Percentiles rank a stretch among this genome's conserved stretches.
Conservation (phyloP, 2,797 vertebrate genomes). For the Brotula barbata region DNA sequence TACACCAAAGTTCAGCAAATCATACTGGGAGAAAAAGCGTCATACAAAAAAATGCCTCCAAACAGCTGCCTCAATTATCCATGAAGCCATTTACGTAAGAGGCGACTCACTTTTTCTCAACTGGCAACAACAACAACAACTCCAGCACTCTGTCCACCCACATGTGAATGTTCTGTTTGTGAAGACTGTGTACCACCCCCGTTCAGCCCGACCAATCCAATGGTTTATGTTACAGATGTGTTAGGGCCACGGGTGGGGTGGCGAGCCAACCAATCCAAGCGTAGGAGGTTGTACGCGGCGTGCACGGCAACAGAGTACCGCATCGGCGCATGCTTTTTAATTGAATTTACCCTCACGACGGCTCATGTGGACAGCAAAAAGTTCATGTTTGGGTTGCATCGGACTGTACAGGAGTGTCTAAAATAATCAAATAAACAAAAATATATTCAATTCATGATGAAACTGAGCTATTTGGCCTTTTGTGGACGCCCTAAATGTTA, state of each 20-base stretch:
- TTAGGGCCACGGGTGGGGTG: conserved; percentile 6
- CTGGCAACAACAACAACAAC: conserved; percentile 34
- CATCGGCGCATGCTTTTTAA: too few species aligned
- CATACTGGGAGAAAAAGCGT: conserved; percentile 2
- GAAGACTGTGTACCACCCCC: conserved; percentile 23
- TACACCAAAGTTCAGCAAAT: conserved; percentile 6
- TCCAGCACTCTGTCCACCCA: conserved; percentile 39
- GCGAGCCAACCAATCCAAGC: conserved; percentile 4
- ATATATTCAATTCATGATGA: too few species aligned
- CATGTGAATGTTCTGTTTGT: conserved; percentile 28
- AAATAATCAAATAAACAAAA: too few species aligned
- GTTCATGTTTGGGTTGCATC: too few species aligned
- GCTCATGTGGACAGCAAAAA: too few species aligned
- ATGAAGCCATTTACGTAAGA: conserved; percentile 38
- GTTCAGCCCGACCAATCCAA: conserved; percentile 34
- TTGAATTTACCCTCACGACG: too few species aligned
- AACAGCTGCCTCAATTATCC: conserved; percentile 31
- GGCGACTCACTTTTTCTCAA: conserved; percentile 38
- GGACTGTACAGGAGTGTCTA: too few species aligned
- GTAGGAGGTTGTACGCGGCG: conserved; percentile 7
- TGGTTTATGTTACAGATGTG: conserved; percentile 20
- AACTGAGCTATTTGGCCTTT: too few species aligned
- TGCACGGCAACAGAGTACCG: conserved; percentile 1
- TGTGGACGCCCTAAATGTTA: too few species aligned
- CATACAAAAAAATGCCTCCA: conserved; percentile 9